Evolutionary conservation across 2,797 vertebrate genomes (phyloP), one percentile per base, ranked within the genome.

Genomic region (Centroberyx gerrardi): DNA sequence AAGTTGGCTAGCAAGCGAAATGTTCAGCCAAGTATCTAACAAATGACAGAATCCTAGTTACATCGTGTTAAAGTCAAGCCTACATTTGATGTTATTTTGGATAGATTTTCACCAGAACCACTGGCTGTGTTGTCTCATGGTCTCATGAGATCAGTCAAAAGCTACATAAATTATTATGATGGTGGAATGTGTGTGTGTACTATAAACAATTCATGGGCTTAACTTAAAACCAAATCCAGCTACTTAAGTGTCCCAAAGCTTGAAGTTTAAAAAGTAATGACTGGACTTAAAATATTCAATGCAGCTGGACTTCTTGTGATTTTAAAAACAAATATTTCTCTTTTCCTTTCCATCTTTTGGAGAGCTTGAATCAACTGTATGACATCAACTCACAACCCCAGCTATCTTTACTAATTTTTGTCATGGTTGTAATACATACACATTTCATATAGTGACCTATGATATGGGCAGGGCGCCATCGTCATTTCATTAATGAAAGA

Each of bases 201-300:
- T 15, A 14, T 14, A 14, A 14, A 12, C 42, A 44, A 44, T 14
- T 14, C 42, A 14, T 44, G 13, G 42, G 42, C 3, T 44, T 14
- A 44, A 44, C 42, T 44, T 40, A 40, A 8, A 40, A 2, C 6
- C 5, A 7, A 7, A 40, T 40, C 38, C 38, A 10, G 9, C 12
- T 40, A 40, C n/a, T n/a, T n/a, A n/a, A n/a, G 38, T 10, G 2
- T 8, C 18, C 48, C 9, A 36, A 33, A 29, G 10, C 1, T 27
- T 18, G 4, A 29, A 1, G 0, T 6, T 44, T 76, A 44, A 38
- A 72, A 68, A 51, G 22, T 27, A 75, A 8, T 27, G 0, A 38
- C 9, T 63, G 33, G 54, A 64, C 63, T 72, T 22, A 48, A 73
- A 73, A 71, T 65, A 64, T 10, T 55, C 4, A 52, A 3, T 65